These are phyloP conservation scores for Maccullochella peelii DNA, from an alignment of 2,113 vertebrate species.

Conservation along the genomic window DNA sequence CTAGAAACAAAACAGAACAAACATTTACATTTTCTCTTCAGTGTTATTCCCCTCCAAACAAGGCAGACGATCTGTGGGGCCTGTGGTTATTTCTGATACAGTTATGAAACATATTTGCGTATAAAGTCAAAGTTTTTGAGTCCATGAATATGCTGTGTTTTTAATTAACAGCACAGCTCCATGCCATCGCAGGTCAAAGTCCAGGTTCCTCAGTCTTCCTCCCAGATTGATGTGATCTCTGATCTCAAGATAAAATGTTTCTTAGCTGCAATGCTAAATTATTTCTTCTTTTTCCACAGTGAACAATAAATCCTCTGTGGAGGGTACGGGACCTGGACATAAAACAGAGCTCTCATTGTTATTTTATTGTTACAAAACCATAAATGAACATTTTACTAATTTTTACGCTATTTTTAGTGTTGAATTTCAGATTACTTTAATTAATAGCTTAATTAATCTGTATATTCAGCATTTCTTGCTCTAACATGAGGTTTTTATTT, in stretches of 20 bases:
- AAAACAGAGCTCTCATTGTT: not conserved
- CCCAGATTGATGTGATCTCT: not conserved
- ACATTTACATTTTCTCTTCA: not conserved
- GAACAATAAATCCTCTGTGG: not conserved
- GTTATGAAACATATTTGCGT: not conserved
- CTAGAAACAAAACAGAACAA: constrained; percentile 4
- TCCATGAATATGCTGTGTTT: not conserved
- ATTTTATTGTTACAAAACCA: not conserved
- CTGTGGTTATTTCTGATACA: not conserved
- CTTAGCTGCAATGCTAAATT: not conserved
- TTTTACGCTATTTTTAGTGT: not conserved
- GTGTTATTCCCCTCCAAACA: not conserved
- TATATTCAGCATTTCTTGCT: not conserved
- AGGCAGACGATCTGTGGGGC: not conserved
- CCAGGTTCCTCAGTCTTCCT: not conserved
- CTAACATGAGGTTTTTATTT: not conserved
- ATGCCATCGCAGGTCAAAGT: constrained; percentile 1
- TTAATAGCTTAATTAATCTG: not conserved
- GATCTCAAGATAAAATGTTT: not conserved
- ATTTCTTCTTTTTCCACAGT: not conserved
- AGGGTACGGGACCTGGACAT: not conserved
- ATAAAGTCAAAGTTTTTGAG: not conserved
- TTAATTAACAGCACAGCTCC: not conserved
- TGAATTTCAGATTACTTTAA: not conserved
- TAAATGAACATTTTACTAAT: not conserved